A percentile compares a stretch with the other conserved stretches of the same genome.
Conservation (phyloP, 2,797 vertebrate genomes). For the Micropoecilia bifurca region DNA sequence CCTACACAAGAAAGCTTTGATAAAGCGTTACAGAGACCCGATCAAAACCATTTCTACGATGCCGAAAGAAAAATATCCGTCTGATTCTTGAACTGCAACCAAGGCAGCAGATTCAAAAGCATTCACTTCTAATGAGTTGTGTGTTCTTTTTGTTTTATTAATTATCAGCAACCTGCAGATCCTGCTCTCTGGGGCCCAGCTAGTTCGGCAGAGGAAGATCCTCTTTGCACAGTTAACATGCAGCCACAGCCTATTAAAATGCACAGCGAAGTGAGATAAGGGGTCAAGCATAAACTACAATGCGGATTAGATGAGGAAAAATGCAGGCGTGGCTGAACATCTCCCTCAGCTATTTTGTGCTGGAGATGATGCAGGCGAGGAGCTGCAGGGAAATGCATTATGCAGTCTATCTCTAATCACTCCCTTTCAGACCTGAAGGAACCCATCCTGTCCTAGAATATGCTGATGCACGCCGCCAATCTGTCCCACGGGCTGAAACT, state of each 20-base stretch:
- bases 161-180: conserved; percentile 15
- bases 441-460: conserved; percentile 23
- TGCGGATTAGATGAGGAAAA: conserved; percentile 33
- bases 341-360: conserved; percentile 39
- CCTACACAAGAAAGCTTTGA: conserved; percentile 37
- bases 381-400: conserved; percentile 24
- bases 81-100: conserved; percentile 1
- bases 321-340: conserved; percentile 43
- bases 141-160: not conserved
- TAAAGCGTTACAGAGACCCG: conserved; percentile 20
- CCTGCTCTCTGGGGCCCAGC: conserved; percentile 5
- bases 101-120: conserved; percentile 14
- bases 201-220: conserved; percentile 14
- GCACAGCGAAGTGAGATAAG: conserved; percentile 39
- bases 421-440: conserved; percentile 35
- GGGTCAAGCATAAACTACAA: conserved; percentile 40
- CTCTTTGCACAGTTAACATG: conserved; percentile 19
- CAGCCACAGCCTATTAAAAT: conserved; percentile 48
- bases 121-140: not conserved
- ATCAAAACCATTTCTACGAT: conserved; percentile 28
- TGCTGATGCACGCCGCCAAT: conserved; percentile 21
- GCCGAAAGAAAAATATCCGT: not conserved
- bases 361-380: conserved; percentile 25
- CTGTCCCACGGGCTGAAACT: conserved; percentile 28
- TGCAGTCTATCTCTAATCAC: conserved; percentile 33